These are phyloP conservation scores for Lepidocyrtoides sp. DNA, from an alignment of 2,888 invertebrate species.

Conservation along the genomic window DNA sequence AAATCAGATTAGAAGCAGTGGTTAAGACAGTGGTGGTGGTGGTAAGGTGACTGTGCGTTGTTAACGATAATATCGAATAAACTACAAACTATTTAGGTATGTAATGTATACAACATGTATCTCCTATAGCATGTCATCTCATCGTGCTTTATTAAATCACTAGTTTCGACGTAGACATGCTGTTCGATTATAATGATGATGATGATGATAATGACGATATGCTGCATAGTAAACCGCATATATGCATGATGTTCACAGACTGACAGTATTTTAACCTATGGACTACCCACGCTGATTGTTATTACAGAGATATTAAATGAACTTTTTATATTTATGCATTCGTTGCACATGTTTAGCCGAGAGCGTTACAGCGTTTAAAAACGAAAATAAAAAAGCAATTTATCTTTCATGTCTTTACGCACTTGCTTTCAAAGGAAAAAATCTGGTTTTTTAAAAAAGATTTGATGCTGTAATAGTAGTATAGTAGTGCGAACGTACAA, in stretches of 20 bases:
- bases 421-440: conserved; percentile 39
- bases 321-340: conserved; percentile 31
- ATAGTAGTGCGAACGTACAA: not conserved
- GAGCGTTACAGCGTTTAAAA: conserved; percentile 64
- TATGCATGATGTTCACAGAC: conserved; percentile 51
- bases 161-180: not conserved
- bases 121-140: not conserved
- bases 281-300: conserved; percentile 26
- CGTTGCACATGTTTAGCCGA: conserved; percentile 44
- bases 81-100: not conserved
- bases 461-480: not conserved
- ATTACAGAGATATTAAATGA: conserved; percentile 41
- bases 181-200: not conserved
- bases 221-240: conserved; percentile 48
- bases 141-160: not conserved
- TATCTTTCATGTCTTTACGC: not conserved
- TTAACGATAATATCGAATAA: not conserved
- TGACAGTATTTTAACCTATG: conserved; percentile 7
- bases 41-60: not conserved
- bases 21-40: not conserved
- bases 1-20: conserved; percentile 7
- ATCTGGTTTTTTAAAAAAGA: conserved; percentile 38
- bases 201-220: not conserved
- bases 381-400: conserved; percentile 38
- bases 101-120: not conserved